Evolutionary conservation across 1,140 invertebrate species (phyloP).

Genomic region (Gryllus bimaculatus): DNA sequence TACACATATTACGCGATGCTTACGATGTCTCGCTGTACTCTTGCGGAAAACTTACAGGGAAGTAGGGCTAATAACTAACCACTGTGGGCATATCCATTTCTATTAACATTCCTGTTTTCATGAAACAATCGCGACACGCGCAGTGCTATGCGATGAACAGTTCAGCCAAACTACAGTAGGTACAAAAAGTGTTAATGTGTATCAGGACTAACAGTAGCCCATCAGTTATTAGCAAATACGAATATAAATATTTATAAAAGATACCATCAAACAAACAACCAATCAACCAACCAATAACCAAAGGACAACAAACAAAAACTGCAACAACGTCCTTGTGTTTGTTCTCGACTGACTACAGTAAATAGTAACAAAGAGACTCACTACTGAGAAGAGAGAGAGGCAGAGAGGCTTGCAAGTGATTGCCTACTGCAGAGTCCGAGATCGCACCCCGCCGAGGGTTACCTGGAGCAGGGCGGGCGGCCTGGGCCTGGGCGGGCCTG

Average conservation of each 20-base stretch:
- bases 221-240: slow-evolving; percentile 5
- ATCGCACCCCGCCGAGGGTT: not conserved
- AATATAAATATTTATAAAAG: not conserved
- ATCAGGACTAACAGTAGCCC: not conserved
- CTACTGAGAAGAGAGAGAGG: slow-evolving; percentile 3
- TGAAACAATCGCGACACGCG: no score
- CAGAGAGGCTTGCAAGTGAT: slow-evolving; percentile 3
- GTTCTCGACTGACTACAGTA: not conserved
- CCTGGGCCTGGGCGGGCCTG: no score
- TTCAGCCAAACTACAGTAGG: not conserved
- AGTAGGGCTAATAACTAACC: no score
- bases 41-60: no score
- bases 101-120: no score
- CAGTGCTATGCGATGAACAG: not conserved
- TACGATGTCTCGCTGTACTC: not conserved
- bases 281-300: not conserved
- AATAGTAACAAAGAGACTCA: not conserved
- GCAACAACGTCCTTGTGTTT: slow-evolving; percentile 1
- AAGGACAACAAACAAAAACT: not conserved
- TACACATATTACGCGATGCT: not conserved
- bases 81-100: no score
- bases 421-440: not conserved
- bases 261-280: not conserved
- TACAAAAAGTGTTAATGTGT: slow-evolving; percentile 1
- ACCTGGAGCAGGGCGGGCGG: not conserved